A percentile compares a stretch with the other conserved stretches of the same genome.
Conservation (phyloP, 2,113 vertebrate species). For the Nanger granti region DNA sequence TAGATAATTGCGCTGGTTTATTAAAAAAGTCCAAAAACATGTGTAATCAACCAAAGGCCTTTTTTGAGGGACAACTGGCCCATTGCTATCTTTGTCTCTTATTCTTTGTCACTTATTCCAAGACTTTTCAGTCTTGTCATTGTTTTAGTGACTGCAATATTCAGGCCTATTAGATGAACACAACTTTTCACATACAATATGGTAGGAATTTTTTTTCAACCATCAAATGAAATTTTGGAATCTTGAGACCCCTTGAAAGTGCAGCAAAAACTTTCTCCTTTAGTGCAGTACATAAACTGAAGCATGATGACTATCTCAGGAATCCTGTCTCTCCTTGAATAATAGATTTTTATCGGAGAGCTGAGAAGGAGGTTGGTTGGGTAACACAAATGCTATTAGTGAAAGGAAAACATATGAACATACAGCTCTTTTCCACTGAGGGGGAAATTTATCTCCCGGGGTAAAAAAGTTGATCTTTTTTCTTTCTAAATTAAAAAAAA, state of each 20-base stretch:
- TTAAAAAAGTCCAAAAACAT: neutral
- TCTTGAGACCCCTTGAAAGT: neutral
- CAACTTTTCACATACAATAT: neutral
- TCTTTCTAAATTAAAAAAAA: neutral
- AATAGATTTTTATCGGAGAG: slow-evolving; percentile 7
- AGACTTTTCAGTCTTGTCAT: neutral
- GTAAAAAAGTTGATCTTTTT: neutral
- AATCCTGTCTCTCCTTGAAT: slow-evolving; percentile 51
- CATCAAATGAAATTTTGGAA: neutral
- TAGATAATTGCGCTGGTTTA: neutral
- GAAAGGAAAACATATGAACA: slow-evolving; percentile 26
- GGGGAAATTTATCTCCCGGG: neutral
- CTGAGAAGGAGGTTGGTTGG: slow-evolving; percentile 17
- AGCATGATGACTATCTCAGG: slow-evolving; percentile 26
- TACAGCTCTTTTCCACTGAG: slow-evolving; percentile 40
- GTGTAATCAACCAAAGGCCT: neutral
- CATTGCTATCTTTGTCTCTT: neutral
- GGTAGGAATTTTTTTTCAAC: neutral
- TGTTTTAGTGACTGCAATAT: neutral
- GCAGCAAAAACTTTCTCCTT: neutral
- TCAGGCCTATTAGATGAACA: neutral
- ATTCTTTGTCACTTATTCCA: neutral
- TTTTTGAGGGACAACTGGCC: neutral
- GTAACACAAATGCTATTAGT: slow-evolving; percentile 41
- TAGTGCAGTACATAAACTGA: slow-evolving; percentile 35